Evolutionary conservation across 2,888 invertebrate genomes (phyloP), one percentile per base, ranked within the genome.

Genomic region (Zygogramma bicolorata): DNA sequence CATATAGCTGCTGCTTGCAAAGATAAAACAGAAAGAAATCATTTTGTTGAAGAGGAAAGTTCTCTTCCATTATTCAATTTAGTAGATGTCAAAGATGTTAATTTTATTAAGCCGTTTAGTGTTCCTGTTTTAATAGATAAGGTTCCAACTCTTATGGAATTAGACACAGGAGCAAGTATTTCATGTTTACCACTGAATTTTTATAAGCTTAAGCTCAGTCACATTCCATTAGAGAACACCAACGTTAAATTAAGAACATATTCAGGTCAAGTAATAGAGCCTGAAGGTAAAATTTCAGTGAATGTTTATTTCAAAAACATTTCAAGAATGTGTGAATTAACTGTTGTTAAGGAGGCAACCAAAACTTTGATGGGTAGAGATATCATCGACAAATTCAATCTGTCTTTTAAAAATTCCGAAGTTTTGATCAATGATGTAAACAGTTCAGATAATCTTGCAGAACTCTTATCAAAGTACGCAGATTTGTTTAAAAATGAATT

Each of bases 101-200:
- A 57, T 20, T 57, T 27, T 34, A n/a, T n/a, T n/a, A n/a, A n/a
- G n/a, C n/a, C n/a, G n/a, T n/a, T n/a, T n/a, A n/a, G n/a, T n/a
- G 38, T 66, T n/a, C 15, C 18, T 57, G 57, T 57, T 29, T 57
- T 57, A 18, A n/a, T 65, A 49, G 49, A 65, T 27, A 34, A 49
- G 27, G 31, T 46, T n/a, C 31, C 65, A 18, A 49, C 49, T 53
- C 22, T 6, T n/a, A 53, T 65, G 22, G 46, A 65, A 42, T 34
- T 66, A 22, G 70, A 70, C 53, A 70, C 53, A 22, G 70, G 66
- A 27, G 66, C 66, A n/a, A 46, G 70, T 20, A 40, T 70, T 15
- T 61, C 66, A 38, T 66, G 70, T 38, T 49, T 70, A 61, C 49
- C 66, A 15, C 61, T 60, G 18, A 25, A 34, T 34, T 42, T 53